A percentile compares a stretch with the other conserved stretches of the same genome.
These are phyloP conservation scores for Chloropsis hardwickii DNA, from an alignment of 2,113 vertebrate species.

Conservation along the genomic window DNA sequence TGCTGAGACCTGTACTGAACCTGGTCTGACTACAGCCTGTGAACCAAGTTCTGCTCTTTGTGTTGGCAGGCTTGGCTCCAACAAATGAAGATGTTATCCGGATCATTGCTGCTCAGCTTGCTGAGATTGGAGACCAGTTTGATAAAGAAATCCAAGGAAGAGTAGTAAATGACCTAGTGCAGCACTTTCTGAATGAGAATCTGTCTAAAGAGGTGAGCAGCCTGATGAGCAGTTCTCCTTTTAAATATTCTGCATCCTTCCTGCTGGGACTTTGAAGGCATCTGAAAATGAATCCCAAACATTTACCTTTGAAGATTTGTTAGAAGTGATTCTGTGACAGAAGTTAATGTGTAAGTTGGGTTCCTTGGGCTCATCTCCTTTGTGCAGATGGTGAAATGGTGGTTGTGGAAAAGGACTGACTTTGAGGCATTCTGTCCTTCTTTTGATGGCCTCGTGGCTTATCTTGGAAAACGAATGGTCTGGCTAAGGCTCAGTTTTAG, in stretches of 20 bases:
- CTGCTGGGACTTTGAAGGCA: background rate
- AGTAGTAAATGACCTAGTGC: conserved; percentile 48
- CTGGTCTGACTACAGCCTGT: background rate
- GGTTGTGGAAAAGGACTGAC: background rate
- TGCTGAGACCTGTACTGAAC: background rate
- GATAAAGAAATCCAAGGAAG: conserved; percentile 37
- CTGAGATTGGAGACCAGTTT: conserved; percentile 68
- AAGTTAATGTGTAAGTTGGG: background rate
- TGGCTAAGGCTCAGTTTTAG: background rate
- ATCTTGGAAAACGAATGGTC: background rate
- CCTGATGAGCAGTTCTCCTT: background rate
- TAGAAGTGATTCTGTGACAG: background rate
- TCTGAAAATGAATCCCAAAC: background rate
- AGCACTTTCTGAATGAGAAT: background rate
- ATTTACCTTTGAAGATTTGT: background rate
- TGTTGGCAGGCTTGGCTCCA: background rate
- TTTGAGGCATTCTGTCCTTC: background rate
- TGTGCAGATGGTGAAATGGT: background rate
- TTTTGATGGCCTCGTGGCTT: background rate
- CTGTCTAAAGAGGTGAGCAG: conserved; percentile 54
- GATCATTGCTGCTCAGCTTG: conserved; percentile 65
- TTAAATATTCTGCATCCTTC: background rate
- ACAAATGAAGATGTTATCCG: conserved; percentile 53
- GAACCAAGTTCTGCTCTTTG: background rate
- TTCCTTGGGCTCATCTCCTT: background rate